A percentile compares a stretch with the other conserved stretches of the same genome.
Conservation (phyloP, 2,113 vertebrate species). For the Gambusia holbrooki region DNA sequence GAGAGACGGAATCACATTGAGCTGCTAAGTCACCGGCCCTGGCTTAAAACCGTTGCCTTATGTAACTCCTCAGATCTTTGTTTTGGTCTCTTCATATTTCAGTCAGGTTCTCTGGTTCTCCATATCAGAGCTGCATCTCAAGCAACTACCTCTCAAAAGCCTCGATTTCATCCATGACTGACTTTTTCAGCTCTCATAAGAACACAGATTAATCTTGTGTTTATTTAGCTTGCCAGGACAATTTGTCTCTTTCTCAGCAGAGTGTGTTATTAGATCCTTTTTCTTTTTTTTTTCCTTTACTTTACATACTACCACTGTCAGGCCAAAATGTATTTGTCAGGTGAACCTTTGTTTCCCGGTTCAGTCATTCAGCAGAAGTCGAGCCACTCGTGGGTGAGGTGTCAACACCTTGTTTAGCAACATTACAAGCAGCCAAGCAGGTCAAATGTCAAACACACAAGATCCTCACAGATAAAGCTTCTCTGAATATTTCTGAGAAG, state of each 20-base stretch:
- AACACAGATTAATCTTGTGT: constrained; percentile 68
- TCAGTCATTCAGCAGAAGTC: constrained; percentile 45
- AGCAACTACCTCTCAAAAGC: constrained; percentile 58
- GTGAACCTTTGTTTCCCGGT: constrained; percentile 53
- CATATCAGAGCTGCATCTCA: constrained; percentile 52
- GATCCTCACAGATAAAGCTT: background rate
- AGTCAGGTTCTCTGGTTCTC: constrained; percentile 38
- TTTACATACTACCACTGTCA: constrained; percentile 64
- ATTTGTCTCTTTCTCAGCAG: constrained; percentile 53
- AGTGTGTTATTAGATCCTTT: constrained; percentile 56
- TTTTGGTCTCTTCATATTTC: constrained; percentile 40
- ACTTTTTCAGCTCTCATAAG: constrained; percentile 53
- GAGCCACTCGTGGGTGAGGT: constrained; percentile 21
- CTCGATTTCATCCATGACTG: constrained; percentile 64
- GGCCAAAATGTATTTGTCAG: constrained; percentile 59
- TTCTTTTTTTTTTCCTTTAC: constrained; percentile 6
- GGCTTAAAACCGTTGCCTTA: background rate
- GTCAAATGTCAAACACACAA: constrained; percentile 42
- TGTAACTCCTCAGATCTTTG: constrained; percentile 10
- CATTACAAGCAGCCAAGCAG: constrained; percentile 49
- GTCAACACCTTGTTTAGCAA: constrained; percentile 48
- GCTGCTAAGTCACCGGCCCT: background rate
- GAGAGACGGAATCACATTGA: background rate
- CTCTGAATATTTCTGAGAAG: constrained; percentile 1
- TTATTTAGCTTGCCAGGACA: constrained; percentile 66